phyloP scores from a whole-genome alignment of 1,140 invertebrate genomes.

The Bombus polaris region DNA sequence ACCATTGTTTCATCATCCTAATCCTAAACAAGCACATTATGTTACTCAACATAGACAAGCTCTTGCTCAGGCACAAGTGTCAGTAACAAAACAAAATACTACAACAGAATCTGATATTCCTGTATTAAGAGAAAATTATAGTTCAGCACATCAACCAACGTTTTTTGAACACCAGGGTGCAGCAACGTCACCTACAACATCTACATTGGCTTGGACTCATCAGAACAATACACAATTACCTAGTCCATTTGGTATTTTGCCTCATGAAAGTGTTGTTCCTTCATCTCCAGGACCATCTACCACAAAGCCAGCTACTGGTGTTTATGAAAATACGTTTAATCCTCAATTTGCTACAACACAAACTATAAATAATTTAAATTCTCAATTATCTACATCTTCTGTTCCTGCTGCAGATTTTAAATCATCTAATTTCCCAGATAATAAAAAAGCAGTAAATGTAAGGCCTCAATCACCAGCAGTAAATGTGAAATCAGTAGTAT shows the following conservation, averaged over 20 bases:
- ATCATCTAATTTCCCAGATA: conserved; percentile 66
- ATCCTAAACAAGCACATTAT: conserved; percentile 86
- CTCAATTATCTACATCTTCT: conserved; percentile 83
- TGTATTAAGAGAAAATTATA: conserved; percentile 84
- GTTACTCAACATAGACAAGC: conserved; percentile 85
- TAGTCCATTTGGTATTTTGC: conserved; percentile 89
- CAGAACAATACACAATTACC: conserved; percentile 87
- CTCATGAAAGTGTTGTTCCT: conserved; percentile 89
- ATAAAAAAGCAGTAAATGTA: conserved; percentile 74
- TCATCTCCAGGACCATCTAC: conserved; percentile 85
- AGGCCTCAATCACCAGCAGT: conserved; percentile 85
- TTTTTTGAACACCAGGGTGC: conserved; percentile 86
- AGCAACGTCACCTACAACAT: conserved; percentile 82
- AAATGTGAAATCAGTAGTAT: conserved; percentile 82
- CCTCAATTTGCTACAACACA: conserved; percentile 86
- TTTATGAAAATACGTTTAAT: conserved; percentile 87
- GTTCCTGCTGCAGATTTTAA: conserved; percentile 82
- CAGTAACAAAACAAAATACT: conserved; percentile 83
- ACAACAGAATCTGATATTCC: conserved; percentile 84
- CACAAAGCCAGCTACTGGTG: conserved; percentile 81
- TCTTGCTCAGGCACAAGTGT: conserved; percentile 82
- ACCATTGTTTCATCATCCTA: conserved; percentile 88
- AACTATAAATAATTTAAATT: conserved; percentile 85
- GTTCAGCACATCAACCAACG: conserved; percentile 82
- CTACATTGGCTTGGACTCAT: conserved; percentile 84